Evolutionary conservation across 2,888 invertebrate species (phyloP), one percentile per base, ranked within the genome.

Genomic region (Nezara viridula): DNA sequence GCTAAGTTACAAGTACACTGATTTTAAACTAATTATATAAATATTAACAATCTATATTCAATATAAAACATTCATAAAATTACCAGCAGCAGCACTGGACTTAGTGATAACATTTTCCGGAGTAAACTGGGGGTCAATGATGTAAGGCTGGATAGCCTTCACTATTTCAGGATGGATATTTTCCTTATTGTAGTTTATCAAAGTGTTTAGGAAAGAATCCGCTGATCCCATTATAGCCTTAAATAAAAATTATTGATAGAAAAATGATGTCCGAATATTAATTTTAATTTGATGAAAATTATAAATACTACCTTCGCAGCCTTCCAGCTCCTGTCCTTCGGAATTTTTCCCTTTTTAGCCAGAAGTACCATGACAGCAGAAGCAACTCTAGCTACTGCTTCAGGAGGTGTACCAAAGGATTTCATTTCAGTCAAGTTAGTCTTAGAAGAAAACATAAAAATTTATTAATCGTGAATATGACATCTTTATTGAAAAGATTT

Each of bases 241-340:
- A 44, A 77, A 73, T 37, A 1, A 37, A 44, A 50, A 16, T 50
- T n/a, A 85, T n/a, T 27, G 16, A 60, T 5, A 60, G n/a, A 60
- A 60, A 60, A 44, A 81, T 16, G 44, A 81, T 77, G 6, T 81
- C 7, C 7, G 10, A 44, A 14, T 24, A 40, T 12, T 44, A 37
- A 44, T 44, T 12, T n/a, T 32, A 14, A 21, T 37, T 12, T 24
- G 0, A 66, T 88, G n/a, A 40, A 44, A 60, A 66, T 44, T 49
- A 50, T 40, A 12, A 40, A 88, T 40, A 89, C 89, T 92, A 94
- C 94, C 94, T 98, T 98, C 91, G 96, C 96, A 32, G 96, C 95
- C 92, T 98, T 98, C 98, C 98, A 98, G 47, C 96, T 97, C 91
- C 96, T 94, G 92, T 98, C 98, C 94, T 97, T 97, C 0, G 98